Evolutionary conservation across 2,888 invertebrate genomes (phyloP), one percentile per base, ranked within the genome.

Genomic region (Phaedon cochleariae): DNA sequence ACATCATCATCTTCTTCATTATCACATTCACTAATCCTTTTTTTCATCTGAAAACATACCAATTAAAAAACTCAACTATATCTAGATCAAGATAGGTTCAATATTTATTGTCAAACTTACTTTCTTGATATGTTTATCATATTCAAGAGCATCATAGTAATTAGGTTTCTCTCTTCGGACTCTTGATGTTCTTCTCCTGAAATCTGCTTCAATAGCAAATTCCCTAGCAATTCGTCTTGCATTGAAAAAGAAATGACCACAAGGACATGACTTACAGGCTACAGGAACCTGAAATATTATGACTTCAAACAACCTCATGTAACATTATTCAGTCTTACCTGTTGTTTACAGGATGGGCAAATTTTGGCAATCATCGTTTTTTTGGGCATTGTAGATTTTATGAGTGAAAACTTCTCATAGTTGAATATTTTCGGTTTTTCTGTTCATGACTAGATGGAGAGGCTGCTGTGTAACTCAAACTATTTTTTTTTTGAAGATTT

Each of bases 211-310:
- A 0, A 83, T 85, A 0, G 86, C 86, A 52, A 86, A 73, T 48
- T 79, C 84, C 79, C 81, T 84, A 73, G 79, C 81, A 49, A 81
- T 85, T 55, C 90, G 85, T 1, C 92, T 86, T 0, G 91, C 86
- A 72, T 90, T 88, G 77, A 92, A 92, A 84, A 94, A 94, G 3
- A 90, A 90, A 82, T 94, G 91, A 0, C 94, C 93, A 79, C 94
- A 94, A 49, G 90, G 91, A 80, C 94, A 95, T 0, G 92, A 88
- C 81, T 94, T 94, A 26, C 93, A 92, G 0, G 94, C 94, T 21
- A 94, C 94, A 1, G 94, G 93, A 66, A 93, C 92, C 93, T 93
- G 65, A 52, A 64, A 67, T 41, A n/a, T 41, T n/a, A 3, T n/a
- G n/a, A 41, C 15, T 15, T 2, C 12, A 3, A 41, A 15, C 3